A percentile compares a stretch with the other conserved stretches of the same genome.
Evolutionary conservation across 2,888 invertebrate genomes (phyloP).

Genomic region (Zeuzera pyrina): DNA sequence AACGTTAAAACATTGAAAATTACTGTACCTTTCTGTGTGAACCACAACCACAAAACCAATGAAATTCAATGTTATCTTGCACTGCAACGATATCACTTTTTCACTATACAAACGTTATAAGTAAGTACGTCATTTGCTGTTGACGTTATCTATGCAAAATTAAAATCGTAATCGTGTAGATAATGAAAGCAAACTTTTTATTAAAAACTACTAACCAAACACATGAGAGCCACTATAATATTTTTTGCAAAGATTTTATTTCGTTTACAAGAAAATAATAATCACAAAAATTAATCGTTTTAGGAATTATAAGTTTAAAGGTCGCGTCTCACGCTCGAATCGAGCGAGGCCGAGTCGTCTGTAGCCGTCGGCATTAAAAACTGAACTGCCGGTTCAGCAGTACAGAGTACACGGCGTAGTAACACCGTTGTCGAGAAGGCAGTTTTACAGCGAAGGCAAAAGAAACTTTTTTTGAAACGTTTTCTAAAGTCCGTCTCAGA

Average conservation of each 20-base stretch:
- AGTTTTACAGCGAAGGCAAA: too few species aligned
- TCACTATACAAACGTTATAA: slow-evolving; percentile 48
- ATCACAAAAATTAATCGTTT: slow-evolving; percentile 17
- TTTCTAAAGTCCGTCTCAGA: too few species aligned
- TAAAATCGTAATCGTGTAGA: slow-evolving; percentile 16
- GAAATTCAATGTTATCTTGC: slow-evolving; percentile 43
- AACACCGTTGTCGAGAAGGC: background rate
- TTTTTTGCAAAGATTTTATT: slow-evolving; percentile 2
- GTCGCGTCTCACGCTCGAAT: slow-evolving; percentile 20
- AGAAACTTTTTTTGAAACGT: too few species aligned
- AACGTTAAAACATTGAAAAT: background rate
- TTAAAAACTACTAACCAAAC: background rate
- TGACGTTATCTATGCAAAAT: slow-evolving; percentile 21
- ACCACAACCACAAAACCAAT: slow-evolving; percentile 42
- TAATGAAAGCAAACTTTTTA: slow-evolving; percentile 5
- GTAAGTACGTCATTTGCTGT: slow-evolving; percentile 24
- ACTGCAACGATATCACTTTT: slow-evolving; percentile 43
- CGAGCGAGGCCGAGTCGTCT: slow-evolving; percentile 31
- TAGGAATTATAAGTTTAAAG: slow-evolving; percentile 26
- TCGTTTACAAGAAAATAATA: slow-evolving; percentile 2
- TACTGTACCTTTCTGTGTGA: slow-evolving; percentile 1
- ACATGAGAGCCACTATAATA: slow-evolving; percentile 1
- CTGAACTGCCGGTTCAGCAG: slow-evolving; percentile 27
- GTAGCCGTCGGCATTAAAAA: slow-evolving; percentile 31
- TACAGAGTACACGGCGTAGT: background rate